Percentiles rank a stretch among this genome's conserved stretches.
Conservation (phyloP, 2,888 invertebrate species). For the Netelia melanura region DNA sequence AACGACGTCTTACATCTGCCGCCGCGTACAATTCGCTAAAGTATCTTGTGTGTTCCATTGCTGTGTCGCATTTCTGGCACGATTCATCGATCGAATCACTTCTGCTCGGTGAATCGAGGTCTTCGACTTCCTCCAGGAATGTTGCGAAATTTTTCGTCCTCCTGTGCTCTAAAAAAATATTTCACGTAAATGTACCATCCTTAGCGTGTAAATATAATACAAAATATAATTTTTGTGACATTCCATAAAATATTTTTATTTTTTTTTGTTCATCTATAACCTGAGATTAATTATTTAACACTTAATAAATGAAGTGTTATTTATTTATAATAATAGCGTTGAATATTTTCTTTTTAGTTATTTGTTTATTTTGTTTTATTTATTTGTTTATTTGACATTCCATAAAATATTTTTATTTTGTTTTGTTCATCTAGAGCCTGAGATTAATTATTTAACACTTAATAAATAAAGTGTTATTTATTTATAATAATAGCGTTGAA, state of each 20-base stretch:
- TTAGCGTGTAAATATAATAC: too few relatives aligned
- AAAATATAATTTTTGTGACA: neutral
- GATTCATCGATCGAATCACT: constrained; percentile 14
- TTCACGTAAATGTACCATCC: neutral
- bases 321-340: too few relatives aligned
- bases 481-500: too few relatives aligned
- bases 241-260: neutral
- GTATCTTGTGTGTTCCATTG: constrained; percentile 20
- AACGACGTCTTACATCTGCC: constrained; percentile 54
- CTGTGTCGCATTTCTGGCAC: neutral
- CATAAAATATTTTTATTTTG: neutral
- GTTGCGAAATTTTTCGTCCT: neutral
- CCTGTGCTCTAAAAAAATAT: constrained; percentile 2
- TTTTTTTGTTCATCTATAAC: neutral
- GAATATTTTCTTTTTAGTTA: too few relatives aligned
- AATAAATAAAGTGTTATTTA: too few relatives aligned
- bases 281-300: too few relatives aligned
- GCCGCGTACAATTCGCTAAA: constrained; percentile 53
- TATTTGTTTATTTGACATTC: neutral
- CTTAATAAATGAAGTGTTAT: too few relatives aligned
- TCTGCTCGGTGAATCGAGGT: neutral
- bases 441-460: too few relatives aligned
- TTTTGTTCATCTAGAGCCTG: neutral
- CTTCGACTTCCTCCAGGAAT: neutral
- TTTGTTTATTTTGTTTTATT: too few relatives aligned